Evolutionary conservation across 2,888 invertebrate genomes (phyloP).

Genomic region (Hirtodrosophila cameraria): DNA sequence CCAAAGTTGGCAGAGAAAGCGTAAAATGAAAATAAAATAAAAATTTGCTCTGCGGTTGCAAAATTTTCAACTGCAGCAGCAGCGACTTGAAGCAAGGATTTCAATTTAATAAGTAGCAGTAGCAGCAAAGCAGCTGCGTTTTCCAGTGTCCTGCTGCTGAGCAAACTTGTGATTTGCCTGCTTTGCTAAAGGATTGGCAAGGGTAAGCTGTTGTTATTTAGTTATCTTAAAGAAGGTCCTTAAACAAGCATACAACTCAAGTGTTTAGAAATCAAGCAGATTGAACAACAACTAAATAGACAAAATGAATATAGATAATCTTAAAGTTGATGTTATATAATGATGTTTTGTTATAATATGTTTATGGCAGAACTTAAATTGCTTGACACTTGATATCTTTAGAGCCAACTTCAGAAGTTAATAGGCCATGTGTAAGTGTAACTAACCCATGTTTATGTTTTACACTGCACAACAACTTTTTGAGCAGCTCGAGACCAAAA

Average conservation of each 20-base stretch:
- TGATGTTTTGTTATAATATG: constrained; percentile 39
- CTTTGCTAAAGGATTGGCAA: neutral
- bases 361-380: constrained; percentile 35
- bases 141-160: constrained; percentile 4
- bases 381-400: constrained; percentile 16
- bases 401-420: constrained; percentile 37
- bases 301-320: neutral
- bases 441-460: constrained; percentile 68
- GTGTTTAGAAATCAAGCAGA: no score
- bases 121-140: constrained; percentile 73
- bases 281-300: neutral
- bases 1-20: constrained; percentile 23
- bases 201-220: neutral
- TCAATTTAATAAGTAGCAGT: constrained; percentile 81
- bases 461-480: constrained; percentile 58
- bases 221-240: neutral
- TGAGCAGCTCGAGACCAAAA: constrained; percentile 43
- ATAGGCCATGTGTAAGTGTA: constrained; percentile 62
- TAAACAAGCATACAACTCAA: neutral
- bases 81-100: constrained; percentile 69
- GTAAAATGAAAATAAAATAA: constrained; percentile 50
- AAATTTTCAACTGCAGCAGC: constrained; percentile 55
- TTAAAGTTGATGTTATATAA: constrained; percentile 3
- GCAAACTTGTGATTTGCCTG: constrained; percentile 1
- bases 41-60: constrained; percentile 49